These are phyloP conservation scores for Spodoptera litura DNA, from an alignment of 1,140 invertebrate species.

Conservation along the genomic window DNA sequence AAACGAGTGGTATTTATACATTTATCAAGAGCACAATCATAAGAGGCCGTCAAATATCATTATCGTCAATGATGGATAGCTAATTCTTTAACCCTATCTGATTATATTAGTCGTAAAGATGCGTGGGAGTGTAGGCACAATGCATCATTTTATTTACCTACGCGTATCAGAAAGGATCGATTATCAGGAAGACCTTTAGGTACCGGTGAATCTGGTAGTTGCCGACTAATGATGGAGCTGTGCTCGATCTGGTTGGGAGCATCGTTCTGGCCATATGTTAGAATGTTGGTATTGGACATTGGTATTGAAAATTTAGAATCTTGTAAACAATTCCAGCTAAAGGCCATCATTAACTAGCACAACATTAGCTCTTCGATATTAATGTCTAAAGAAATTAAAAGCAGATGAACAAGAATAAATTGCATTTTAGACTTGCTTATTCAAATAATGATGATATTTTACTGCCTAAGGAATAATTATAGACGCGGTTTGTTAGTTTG, in stretches of 20 bases:
- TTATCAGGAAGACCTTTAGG: constrained; percentile 53
- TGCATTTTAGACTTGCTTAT: not conserved
- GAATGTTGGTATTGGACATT: no score
- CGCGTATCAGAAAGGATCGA: constrained; percentile 68
- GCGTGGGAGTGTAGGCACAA: constrained; percentile 79
- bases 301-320: no score
- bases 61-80: constrained; percentile 83
- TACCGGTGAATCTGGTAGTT: constrained; percentile 18
- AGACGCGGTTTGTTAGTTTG: constrained; percentile 37
- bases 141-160: constrained; percentile 72
- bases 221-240: constrained; percentile 12
- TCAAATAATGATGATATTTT: constrained; percentile 27
- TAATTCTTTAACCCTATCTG: constrained; percentile 82
- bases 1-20: constrained; percentile 58
- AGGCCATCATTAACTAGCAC: no score
- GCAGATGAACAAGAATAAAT: constrained; percentile 11
- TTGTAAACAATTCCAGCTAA: no score
- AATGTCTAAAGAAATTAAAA: not conserved
- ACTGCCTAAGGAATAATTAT: constrained; percentile 36
- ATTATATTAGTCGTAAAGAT: constrained; percentile 76
- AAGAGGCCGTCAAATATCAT: constrained; percentile 82
- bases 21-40: constrained; percentile 74
- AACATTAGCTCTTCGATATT: no score
- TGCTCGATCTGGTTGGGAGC: no score
- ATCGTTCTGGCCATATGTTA: no score